These are phyloP conservation scores for Austrolebias charrua DNA, from an alignment of 2,797 vertebrate genomes.

Conservation along the genomic window DNA sequence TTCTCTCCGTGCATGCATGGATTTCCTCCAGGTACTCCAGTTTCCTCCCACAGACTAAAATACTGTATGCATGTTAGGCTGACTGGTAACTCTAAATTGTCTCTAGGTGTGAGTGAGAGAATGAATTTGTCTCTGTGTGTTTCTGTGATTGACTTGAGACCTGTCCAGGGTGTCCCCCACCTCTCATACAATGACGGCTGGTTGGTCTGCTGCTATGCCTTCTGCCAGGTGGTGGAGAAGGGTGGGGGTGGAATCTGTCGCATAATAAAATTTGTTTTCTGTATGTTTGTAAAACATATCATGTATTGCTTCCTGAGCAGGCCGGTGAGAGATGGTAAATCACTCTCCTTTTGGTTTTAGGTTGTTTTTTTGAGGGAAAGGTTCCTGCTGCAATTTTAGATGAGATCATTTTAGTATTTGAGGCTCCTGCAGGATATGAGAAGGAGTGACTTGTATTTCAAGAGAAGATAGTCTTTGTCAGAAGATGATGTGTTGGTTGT, in stretches of 20 bases:
- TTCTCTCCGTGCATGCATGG: too few species aligned
- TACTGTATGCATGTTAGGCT: too few species aligned
- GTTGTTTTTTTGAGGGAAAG: not conserved
- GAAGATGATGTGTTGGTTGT: not conserved
- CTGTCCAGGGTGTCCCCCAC: too few species aligned
- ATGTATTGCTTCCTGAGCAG: slow-evolving; percentile 8
- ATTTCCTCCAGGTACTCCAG: too few species aligned
- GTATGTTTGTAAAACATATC: slow-evolving; percentile 13
- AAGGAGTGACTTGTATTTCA: slow-evolving; percentile 6
- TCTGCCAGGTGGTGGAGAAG: not conserved
- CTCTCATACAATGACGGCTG: too few species aligned
- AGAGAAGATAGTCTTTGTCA: slow-evolving; percentile 9
- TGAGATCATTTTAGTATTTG: slow-evolving; percentile 36
- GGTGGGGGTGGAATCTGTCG: slow-evolving; percentile 8
- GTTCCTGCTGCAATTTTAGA: slow-evolving; percentile 33
- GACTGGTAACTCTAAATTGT: too few species aligned
- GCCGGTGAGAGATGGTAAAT: not conserved
- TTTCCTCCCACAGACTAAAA: too few species aligned
- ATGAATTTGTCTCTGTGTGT: too few species aligned
- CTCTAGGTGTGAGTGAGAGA: too few species aligned
- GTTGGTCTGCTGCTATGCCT: too few species aligned
- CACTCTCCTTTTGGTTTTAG: not conserved
- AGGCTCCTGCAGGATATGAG: slow-evolving; percentile 2
- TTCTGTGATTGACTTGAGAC: too few species aligned
- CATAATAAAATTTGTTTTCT: slow-evolving; percentile 14